phyloP scores from a whole-genome alignment of 2,113 vertebrate genomes.

The Axis porcinus region DNA sequence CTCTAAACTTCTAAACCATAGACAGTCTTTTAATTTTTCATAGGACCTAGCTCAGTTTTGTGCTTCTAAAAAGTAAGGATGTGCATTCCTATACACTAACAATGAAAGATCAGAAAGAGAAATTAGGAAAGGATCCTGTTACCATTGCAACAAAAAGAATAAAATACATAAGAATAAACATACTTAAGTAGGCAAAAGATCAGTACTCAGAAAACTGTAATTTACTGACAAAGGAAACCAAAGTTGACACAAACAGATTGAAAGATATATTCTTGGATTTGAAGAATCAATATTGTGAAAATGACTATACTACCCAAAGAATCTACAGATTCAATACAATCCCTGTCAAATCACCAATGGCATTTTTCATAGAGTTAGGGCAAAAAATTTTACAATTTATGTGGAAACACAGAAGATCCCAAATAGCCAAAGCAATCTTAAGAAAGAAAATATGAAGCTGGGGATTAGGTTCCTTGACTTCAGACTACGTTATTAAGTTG shows the following conservation, averaged over 20 bases:
- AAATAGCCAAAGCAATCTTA: not conserved
- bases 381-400: not conserved
- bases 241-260: not conserved
- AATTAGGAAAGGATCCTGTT: not conserved
- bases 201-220: not conserved
- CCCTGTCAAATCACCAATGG: not conserved
- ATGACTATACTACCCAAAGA: not conserved
- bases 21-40: not conserved
- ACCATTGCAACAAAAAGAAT: not conserved
- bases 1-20: not conserved
- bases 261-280: not conserved
- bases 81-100: not conserved
- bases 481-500: no score
- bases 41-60: not conserved
- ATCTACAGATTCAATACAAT: not conserved
- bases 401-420: not conserved
- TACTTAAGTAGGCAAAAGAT: not conserved
- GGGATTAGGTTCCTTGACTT: no score
- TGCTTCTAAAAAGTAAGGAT: not conserved
- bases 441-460: not conserved
- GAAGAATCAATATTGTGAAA: not conserved
- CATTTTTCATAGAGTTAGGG: not conserved
- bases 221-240: not conserved
- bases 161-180: not conserved
- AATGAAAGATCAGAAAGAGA: not conserved